Percentiles rank a stretch among this genome's conserved stretches.
These are phyloP conservation scores for Anguilla rostrata DNA, from an alignment of 2,113 vertebrate genomes.

Conservation along the genomic window DNA sequence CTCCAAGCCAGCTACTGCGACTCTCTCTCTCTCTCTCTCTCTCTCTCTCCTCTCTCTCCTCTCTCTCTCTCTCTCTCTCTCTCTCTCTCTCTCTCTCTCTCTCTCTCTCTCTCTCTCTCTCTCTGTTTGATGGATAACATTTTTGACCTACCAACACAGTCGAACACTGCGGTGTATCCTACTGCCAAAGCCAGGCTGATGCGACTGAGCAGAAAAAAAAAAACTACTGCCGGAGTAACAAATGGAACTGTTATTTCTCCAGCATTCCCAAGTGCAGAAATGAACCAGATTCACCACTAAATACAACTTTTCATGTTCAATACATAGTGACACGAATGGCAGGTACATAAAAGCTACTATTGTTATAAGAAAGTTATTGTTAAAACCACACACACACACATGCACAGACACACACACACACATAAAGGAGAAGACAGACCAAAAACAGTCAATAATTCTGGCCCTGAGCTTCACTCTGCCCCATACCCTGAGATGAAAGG, in stretches of 20 bases:
- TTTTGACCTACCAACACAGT: conserved; percentile 40
- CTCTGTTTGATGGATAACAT: conserved; percentile 59
- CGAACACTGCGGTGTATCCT: conserved; percentile 18
- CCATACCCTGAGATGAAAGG: conserved; percentile 39
- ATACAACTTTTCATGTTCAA: background rate
- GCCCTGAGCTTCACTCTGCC: conserved; percentile 43
- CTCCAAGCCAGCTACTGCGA: no score
- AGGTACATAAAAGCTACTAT: background rate
- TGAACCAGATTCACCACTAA: background rate
- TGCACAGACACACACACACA: background rate
- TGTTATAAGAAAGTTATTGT: background rate
- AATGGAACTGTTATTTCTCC: background rate
- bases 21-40: no score
- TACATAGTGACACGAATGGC: background rate
- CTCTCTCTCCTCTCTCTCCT: no score
- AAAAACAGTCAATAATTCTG: conserved; percentile 43
- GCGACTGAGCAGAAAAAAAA: conserved; percentile 41
- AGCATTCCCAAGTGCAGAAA: background rate
- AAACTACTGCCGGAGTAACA: conserved; percentile 10
- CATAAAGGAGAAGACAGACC: conserved; percentile 35
- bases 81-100: background rate
- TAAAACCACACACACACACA: background rate
- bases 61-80: no score
- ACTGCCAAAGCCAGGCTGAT: conserved; percentile 4
- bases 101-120: conserved; percentile 26